Percentiles rank a stretch among this genome's conserved stretches.
Conservation (phyloP, 2,888 invertebrate species). For the Drosophila peninsularis region DNA sequence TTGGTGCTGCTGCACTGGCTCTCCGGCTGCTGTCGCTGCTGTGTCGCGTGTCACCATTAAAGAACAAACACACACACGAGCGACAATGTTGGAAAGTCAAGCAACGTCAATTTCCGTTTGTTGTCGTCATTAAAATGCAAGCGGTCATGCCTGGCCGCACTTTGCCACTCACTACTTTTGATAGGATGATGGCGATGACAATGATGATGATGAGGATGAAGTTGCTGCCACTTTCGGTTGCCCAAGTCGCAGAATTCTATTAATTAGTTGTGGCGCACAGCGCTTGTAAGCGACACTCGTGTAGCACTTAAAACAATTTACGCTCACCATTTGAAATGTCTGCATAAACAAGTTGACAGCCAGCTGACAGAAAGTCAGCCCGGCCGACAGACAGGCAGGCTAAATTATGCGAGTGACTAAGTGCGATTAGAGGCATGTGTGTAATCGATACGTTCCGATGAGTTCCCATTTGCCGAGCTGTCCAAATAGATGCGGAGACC, state of each 20-base stretch:
- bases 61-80: slow-evolving; percentile 24
- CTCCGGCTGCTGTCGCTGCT: slow-evolving; percentile 11
- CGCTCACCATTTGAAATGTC: slow-evolving; percentile 35
- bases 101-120: slow-evolving; percentile 76
- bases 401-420: slow-evolving; percentile 12
- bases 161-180: slow-evolving; percentile 33
- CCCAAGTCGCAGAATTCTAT: slow-evolving; percentile 40
- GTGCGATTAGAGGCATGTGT: slow-evolving; percentile 14
- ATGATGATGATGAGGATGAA: slow-evolving; percentile 3
- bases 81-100: slow-evolving; percentile 72
- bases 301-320: slow-evolving; percentile 74
- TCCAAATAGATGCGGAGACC: slow-evolving; percentile 27
- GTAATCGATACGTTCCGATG: slow-evolving; percentile 45
- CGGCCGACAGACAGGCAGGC: slow-evolving; percentile 18
- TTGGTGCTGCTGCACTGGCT: slow-evolving; percentile 7
- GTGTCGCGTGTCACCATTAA: slow-evolving; percentile 74
- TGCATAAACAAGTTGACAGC: slow-evolving; percentile 65
- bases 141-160: slow-evolving; percentile 51
- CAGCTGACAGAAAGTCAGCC: slow-evolving; percentile 45
- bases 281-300: slow-evolving; percentile 58
- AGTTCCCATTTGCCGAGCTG: slow-evolving; percentile 24
- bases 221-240: slow-evolving; percentile 19
- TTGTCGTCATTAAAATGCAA: slow-evolving; percentile 74
- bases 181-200: slow-evolving; percentile 3
- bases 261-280: slow-evolving; percentile 61